Percentiles rank a stretch among this genome's conserved stretches.
Evolutionary conservation across 2,888 invertebrate genomes (phyloP).

Genomic region (Emmelina monodactyla): DNA sequence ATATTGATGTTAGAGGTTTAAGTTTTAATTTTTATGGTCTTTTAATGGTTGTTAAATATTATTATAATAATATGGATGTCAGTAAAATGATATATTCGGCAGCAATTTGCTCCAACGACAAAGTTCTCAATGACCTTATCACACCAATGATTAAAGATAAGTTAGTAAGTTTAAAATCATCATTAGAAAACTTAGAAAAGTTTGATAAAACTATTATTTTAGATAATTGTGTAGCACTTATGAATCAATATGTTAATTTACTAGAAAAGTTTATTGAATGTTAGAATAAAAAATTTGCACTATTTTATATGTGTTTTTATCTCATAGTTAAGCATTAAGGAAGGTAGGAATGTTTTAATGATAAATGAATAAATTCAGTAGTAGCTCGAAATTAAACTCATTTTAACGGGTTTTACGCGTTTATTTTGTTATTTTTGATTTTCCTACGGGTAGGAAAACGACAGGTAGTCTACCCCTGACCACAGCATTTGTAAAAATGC

Average conservation of each 20-base stretch:
- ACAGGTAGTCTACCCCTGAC: too few relatives aligned
- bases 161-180: constrained; percentile 30
- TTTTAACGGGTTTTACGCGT: too few relatives aligned
- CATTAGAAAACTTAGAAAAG: constrained; percentile 31
- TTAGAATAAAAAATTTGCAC: constrained; percentile 31
- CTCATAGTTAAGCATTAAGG: too few relatives aligned
- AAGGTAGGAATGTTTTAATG: too few relatives aligned
- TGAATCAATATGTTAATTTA: constrained; percentile 54
- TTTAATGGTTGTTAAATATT: constrained; percentile 53
- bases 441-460: too few relatives aligned
- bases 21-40: constrained; percentile 72
- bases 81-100: constrained; percentile 52
- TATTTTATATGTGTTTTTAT: too few relatives aligned
- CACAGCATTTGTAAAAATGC: too few relatives aligned
- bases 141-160: constrained; percentile 40
- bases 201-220: constrained; percentile 35
- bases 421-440: too few relatives aligned
- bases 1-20: constrained; percentile 67
- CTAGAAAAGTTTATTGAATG: constrained; percentile 60
- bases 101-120: constrained; percentile 44
- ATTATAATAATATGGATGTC: constrained; percentile 42
- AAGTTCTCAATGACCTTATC: constrained; percentile 39
- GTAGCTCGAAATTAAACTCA: too few relatives aligned
- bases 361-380: too few relatives aligned
- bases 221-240: constrained; percentile 49